Percentiles rank a stretch among this genome's conserved stretches.
Conservation (phyloP, 2,888 invertebrate genomes). For the Crocallis elinguaria region DNA sequence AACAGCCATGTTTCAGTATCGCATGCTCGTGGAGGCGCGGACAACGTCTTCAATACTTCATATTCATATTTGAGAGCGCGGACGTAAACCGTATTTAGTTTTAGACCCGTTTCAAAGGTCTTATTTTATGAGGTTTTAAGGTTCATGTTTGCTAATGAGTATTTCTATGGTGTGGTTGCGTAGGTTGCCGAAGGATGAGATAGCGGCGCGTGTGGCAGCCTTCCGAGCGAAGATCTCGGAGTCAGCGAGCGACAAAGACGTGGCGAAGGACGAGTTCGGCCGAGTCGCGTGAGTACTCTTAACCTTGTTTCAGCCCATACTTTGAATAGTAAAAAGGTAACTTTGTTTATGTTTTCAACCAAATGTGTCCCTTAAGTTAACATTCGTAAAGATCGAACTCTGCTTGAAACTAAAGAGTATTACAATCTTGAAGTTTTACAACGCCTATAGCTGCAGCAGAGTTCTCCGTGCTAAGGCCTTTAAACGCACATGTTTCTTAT, state of each 20-base stretch:
- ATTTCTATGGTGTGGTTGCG: constrained; percentile 79
- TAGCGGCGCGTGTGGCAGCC: constrained; percentile 93
- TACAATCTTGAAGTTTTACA: no score
- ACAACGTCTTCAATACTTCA: constrained; percentile 28
- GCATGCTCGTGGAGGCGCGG: constrained; percentile 51
- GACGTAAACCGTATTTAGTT: constrained; percentile 32
- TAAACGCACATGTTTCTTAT: no score
- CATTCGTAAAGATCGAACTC: no score
- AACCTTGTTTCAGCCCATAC: not conserved
- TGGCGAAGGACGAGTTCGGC: constrained; percentile 93
- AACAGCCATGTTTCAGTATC: constrained; percentile 63
- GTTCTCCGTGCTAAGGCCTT: no score
- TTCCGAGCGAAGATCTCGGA: constrained; percentile 94
- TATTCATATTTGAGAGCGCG: constrained; percentile 10
- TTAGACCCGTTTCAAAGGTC: not conserved
- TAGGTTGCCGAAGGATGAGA: constrained; percentile 94
- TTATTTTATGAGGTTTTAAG: not conserved
- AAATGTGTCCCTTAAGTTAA: no score
- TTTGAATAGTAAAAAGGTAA: no score
- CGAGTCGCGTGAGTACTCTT: constrained; percentile 87
- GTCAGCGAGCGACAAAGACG: constrained; percentile 83
- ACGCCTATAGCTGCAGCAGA: no score
- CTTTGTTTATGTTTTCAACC: not conserved
- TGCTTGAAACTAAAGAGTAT: no score
- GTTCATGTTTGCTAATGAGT: constrained; percentile 64